Percentiles rank a stretch among this genome's conserved stretches.
Evolutionary conservation across 2,888 invertebrate genomes (phyloP).

Genomic region (Drosophila rubida): DNA sequence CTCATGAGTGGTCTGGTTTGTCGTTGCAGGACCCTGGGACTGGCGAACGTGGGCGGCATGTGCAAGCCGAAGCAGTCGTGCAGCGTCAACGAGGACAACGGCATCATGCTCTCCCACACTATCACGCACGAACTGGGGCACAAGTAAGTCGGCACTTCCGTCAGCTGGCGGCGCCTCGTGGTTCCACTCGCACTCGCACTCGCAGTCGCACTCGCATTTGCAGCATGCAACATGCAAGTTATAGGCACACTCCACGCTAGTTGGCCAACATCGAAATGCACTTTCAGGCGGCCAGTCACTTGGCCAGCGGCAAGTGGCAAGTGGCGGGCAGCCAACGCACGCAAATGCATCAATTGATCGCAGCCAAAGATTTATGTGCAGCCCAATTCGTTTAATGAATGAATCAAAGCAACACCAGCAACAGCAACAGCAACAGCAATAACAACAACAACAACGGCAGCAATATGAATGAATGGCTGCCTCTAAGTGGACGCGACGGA

Average conservation of each 20-base stretch:
- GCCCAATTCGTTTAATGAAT: constrained; percentile 73
- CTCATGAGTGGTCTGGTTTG: background rate
- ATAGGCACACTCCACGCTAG: constrained; percentile 10
- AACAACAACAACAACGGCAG: constrained; percentile 15
- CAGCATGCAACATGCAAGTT: constrained; percentile 9
- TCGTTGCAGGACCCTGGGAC: constrained; percentile 89
- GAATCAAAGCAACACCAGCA: constrained; percentile 46
- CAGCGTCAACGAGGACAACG: constrained; percentile 96
- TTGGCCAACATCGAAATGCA: constrained; percentile 60
- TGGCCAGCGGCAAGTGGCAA: constrained; percentile 25
- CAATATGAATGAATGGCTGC: constrained; percentile 50
- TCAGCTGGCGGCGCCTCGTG: constrained; percentile 20
- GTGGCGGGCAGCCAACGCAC: constrained; percentile 43
- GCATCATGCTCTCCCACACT: constrained; percentile 94
- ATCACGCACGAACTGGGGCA: constrained; percentile 96
- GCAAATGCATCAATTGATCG: constrained; percentile 65
- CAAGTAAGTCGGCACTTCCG: constrained; percentile 88
- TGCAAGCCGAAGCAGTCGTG: constrained; percentile 94
- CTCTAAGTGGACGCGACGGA: constrained; percentile 69
- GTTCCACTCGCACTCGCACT: no score
- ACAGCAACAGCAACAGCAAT: constrained; percentile 8
- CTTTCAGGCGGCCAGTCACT: constrained; percentile 32
- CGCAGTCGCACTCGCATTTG: constrained; percentile 16
- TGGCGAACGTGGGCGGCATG: constrained; percentile 95
- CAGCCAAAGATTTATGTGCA: constrained; percentile 67